These are phyloP conservation scores for Anthopleura xanthogrammica DNA, from an alignment of 92 coral and sea anemone species.

Conservation along the genomic window DNA sequence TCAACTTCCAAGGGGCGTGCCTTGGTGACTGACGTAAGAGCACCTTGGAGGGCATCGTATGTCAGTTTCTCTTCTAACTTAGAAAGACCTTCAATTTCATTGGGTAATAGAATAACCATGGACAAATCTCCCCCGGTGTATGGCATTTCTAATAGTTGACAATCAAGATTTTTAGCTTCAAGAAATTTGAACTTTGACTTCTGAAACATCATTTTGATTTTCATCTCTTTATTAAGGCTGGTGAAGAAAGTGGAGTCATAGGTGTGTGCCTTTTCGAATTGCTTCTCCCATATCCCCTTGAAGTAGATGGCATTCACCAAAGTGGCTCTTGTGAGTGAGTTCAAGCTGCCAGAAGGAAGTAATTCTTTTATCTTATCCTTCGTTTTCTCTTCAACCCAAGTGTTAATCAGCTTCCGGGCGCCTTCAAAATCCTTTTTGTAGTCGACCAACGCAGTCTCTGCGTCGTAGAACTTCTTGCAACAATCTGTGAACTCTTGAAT, in stretches of 20 bases:
- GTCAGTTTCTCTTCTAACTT: constrained; percentile 66
- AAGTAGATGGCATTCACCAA: constrained; percentile 88
- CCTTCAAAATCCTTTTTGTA: constrained; percentile 62
- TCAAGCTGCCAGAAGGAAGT: constrained; percentile 55
- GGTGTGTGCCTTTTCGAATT: constrained; percentile 54
- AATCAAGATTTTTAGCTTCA: constrained; percentile 33
- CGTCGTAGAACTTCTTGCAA: constrained; percentile 56
- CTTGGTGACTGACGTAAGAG: constrained; percentile 29
- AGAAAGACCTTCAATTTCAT: constrained; percentile 63
- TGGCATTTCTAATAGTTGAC: constrained; percentile 75
- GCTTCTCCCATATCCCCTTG: constrained; percentile 77
- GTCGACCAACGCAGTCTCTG: constrained; percentile 78
- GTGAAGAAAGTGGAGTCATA: constrained; percentile 48
- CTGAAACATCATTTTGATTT: constrained; percentile 76
- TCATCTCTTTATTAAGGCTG: constrained; percentile 35
- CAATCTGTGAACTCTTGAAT: constrained; percentile 61
- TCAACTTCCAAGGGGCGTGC: constrained; percentile 46
- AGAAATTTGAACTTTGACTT: constrained; percentile 47
- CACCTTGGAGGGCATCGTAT: constrained; percentile 37
- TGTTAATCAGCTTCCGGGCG: constrained; percentile 53
- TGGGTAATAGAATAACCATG: constrained; percentile 82
- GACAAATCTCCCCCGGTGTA: constrained; percentile 65
- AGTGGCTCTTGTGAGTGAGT: constrained; percentile 53
- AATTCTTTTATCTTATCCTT: constrained; percentile 76
- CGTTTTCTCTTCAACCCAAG: constrained; percentile 88